Evolutionary conservation across 2,888 invertebrate genomes (phyloP).

Genomic region (Yponomeuta plumbellus): DNA sequence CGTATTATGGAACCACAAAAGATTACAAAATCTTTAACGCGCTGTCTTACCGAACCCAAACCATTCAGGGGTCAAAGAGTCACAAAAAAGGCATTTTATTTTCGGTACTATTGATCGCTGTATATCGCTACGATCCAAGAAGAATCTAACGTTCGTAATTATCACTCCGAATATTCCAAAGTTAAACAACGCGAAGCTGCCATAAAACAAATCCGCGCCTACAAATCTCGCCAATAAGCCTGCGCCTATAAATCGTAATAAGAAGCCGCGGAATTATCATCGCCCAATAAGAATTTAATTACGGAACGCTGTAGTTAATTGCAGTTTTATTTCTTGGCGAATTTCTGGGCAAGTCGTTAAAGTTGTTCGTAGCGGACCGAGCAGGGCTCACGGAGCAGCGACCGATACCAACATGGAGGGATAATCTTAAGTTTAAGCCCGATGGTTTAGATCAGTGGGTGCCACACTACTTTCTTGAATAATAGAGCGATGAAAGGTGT

Average conservation of each 20-base stretch:
- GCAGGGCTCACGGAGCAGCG: neutral
- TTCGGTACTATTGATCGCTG: no score
- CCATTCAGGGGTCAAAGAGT: no score
- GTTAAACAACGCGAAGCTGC: neutral
- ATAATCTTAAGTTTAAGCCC: neutral
- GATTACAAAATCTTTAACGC: no score
- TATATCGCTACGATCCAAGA: neutral
- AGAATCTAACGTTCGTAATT: neutral
- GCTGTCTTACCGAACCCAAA: no score
- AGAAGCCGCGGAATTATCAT: slow-evolving; percentile 8
- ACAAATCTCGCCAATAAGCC: slow-evolving; percentile 6
- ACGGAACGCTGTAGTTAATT: slow-evolving; percentile 12
- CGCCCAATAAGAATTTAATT: slow-evolving; percentile 14
- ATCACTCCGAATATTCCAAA: neutral
- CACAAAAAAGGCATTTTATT: no score
- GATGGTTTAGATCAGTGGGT: neutral
- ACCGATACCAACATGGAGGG: neutral
- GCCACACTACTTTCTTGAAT: no score
- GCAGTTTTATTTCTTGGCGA: slow-evolving; percentile 15
- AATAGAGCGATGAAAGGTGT: no score
- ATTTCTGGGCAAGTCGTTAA: slow-evolving; percentile 12
- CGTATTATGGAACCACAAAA: no score
- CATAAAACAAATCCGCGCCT: neutral
- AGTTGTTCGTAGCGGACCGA: neutral
- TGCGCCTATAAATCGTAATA: slow-evolving; percentile 10